These are phyloP conservation scores for Dendrocopos noguchii DNA, from an alignment of 2,113 vertebrate species.

Conservation along the genomic window DNA sequence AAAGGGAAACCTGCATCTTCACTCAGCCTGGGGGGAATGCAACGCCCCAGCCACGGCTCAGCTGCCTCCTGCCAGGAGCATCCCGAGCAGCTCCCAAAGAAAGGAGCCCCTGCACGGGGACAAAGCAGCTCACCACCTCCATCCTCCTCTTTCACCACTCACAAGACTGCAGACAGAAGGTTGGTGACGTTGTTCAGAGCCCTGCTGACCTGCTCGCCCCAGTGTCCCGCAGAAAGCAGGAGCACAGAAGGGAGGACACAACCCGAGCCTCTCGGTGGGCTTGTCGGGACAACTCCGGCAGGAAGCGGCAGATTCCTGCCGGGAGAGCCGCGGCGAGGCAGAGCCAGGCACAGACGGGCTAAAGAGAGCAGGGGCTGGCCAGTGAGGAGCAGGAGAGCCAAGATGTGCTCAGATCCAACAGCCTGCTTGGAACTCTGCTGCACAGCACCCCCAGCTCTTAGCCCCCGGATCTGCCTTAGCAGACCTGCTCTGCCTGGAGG, in stretches of 20 bases:
- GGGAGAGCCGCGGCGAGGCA: background rate
- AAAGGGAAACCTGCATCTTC: slow-evolving; percentile 14
- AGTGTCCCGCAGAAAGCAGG: background rate
- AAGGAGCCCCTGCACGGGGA: background rate
- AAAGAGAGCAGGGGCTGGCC: background rate
- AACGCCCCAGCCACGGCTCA: slow-evolving; percentile 7
- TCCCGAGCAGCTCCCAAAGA: slow-evolving; percentile 14
- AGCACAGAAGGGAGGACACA: background rate
- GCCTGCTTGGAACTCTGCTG: background rate
- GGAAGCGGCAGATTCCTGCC: background rate
- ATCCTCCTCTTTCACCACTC: background rate
- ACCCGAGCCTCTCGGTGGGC: background rate
- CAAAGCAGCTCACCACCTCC: slow-evolving; percentile 11
- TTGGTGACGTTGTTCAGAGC: background rate
- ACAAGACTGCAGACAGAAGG: background rate
- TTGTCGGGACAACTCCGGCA: background rate
- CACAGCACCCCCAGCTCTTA: background rate
- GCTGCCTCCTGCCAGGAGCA: slow-evolving; percentile 17
- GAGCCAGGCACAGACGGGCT: background rate
- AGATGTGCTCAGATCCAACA: background rate
- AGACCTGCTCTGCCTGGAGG: background rate
- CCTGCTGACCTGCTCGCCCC: background rate
- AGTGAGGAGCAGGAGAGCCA: too few relatives aligned
- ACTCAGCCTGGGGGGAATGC: background rate
- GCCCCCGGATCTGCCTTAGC: background rate